phyloP scores from a whole-genome alignment of 2,888 invertebrate genomes.

The Pyralis farinalis region DNA sequence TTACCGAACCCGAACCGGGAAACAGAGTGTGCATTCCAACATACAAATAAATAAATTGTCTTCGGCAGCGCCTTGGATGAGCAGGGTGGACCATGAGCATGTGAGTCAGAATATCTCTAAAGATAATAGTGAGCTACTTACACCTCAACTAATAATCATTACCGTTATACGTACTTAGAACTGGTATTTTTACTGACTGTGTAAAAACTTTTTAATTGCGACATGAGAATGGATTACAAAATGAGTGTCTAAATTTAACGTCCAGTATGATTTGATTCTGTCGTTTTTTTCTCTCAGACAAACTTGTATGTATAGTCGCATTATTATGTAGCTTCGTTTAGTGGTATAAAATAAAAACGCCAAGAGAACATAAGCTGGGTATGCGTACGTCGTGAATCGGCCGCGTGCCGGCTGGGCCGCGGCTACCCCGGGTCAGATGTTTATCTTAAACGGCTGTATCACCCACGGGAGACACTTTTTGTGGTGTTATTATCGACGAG shows the following conservation, averaged over 20 bases:
- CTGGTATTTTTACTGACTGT: no score
- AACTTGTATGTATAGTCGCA: not conserved
- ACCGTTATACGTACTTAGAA: not conserved
- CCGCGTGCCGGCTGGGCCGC: constrained; percentile 63
- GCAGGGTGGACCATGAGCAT: no score
- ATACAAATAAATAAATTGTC: no score
- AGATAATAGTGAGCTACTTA: no score
- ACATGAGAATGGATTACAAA: not conserved
- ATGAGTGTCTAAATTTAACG: not conserved
- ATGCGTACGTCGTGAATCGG: constrained; percentile 70
- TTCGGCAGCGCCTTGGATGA: no score
- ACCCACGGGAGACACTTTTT: constrained; percentile 77
- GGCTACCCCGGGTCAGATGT: constrained; percentile 64
- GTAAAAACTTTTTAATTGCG: not conserved
- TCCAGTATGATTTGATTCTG: not conserved
- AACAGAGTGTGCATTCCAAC: no score
- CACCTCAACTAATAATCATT: not conserved
- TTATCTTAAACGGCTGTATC: constrained; percentile 80
- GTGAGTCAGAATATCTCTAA: no score
- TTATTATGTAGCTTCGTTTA: constrained; percentile 21
- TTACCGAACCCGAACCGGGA: no score
- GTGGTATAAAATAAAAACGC: constrained; percentile 48
- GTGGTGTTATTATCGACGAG: constrained; percentile 66
- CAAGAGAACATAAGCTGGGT: constrained; percentile 45
- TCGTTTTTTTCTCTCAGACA: not conserved